Evolutionary conservation across 2,113 vertebrate genomes (phyloP).

Genomic region (Passer domesticus): DNA sequence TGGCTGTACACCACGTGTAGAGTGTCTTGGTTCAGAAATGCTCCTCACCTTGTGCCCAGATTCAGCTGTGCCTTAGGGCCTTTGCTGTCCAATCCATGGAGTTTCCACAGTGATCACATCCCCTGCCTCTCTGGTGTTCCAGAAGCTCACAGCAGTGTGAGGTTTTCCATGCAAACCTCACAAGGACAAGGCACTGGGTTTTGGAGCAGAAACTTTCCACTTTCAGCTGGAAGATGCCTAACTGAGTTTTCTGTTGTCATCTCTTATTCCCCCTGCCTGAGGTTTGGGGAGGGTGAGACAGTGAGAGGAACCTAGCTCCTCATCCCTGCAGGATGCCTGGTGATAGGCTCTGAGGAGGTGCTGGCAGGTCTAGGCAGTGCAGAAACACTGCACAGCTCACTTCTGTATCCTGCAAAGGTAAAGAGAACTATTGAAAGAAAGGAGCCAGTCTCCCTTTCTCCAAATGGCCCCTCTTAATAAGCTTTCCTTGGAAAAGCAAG

Average conservation of each 20-base stretch:
- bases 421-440: background rate
- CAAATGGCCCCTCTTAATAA: rapidly evolving
- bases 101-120: background rate
- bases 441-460: background rate
- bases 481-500: background rate
- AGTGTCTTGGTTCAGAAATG: background rate
- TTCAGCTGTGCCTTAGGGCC: background rate
- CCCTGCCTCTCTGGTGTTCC: background rate
- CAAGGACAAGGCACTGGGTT: rapidly evolving
- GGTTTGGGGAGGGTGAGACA: background rate
- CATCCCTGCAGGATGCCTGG: background rate
- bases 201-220: background rate
- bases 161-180: background rate
- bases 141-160: rapidly evolving
- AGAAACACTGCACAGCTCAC: background rate
- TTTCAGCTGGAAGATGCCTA: background rate
- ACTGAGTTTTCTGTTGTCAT: background rate
- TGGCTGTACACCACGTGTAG: rapidly evolving
- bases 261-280: background rate
- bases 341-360: background rate
- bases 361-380: background rate
- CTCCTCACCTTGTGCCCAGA: background rate
- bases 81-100: rapidly evolving
- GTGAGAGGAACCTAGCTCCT: background rate
- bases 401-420: background rate